Conservation (phyloP, 2,113 vertebrate genomes). For the Callopanchax toddi region DNA sequence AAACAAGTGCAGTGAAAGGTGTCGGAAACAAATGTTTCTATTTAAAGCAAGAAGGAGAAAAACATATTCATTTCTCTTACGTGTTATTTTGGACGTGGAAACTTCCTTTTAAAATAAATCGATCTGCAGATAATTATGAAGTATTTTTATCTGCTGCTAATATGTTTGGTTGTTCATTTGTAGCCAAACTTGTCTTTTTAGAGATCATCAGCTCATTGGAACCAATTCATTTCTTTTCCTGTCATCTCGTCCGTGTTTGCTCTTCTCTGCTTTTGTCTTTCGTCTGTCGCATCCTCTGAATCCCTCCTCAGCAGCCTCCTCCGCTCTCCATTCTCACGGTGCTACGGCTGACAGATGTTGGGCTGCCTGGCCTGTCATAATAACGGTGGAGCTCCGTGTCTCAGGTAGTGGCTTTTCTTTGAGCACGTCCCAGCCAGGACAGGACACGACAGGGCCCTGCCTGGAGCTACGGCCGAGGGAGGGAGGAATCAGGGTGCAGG, state of each 20-base stretch:
- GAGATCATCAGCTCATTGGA: neutral
- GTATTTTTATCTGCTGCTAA: no score
- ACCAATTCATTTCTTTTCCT: slow-evolving; percentile 2
- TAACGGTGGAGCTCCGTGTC: slow-evolving; percentile 56
- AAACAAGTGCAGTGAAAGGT: neutral
- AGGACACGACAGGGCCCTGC: slow-evolving; percentile 52
- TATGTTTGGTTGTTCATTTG: neutral
- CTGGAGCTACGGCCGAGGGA: slow-evolving; percentile 24
- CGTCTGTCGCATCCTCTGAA: neutral
- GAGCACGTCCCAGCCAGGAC: slow-evolving; percentile 54
- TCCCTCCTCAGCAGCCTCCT: neutral
- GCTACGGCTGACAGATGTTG: slow-evolving; percentile 64
- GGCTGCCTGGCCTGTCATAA: slow-evolving; percentile 60
- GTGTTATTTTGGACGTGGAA: no score
- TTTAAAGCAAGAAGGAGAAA: neutral
- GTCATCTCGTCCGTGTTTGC: slow-evolving; percentile 5
- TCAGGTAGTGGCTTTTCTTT: slow-evolving; percentile 60
- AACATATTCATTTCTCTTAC: no score
- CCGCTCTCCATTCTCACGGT: slow-evolving; percentile 29
- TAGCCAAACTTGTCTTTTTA: neutral
- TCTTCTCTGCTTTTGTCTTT: slow-evolving; percentile 5
- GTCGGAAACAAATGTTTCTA: neutral
- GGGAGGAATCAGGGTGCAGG: slow-evolving; percentile 28
- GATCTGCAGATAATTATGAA: no score
- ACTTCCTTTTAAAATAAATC: no score